These are phyloP conservation scores for Orthonychiurus folsomi DNA, from an alignment of 2,888 invertebrate genomes.

Conservation along the genomic window DNA sequence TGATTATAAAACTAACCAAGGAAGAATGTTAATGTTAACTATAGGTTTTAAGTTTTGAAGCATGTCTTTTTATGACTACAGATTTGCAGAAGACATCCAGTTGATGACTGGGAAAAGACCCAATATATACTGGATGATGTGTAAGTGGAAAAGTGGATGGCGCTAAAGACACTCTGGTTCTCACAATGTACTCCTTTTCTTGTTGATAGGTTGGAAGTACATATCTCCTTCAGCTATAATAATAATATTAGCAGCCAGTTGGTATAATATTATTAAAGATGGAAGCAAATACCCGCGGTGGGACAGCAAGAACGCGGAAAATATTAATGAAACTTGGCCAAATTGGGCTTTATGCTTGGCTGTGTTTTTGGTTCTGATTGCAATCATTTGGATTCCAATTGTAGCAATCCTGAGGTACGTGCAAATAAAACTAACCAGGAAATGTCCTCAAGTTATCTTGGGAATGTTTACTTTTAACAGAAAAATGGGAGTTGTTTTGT, in stretches of 20 bases:
- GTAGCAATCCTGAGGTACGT: constrained; percentile 68
- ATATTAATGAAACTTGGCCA: constrained; percentile 75
- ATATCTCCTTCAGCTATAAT: constrained; percentile 82
- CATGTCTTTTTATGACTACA: constrained; percentile 44
- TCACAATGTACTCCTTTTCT: too few species aligned
- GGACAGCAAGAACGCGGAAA: constrained; percentile 62
- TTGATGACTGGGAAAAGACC: constrained; percentile 87
- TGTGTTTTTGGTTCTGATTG: constrained; percentile 62
- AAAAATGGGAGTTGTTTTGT: constrained; percentile 65
- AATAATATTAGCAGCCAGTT: constrained; percentile 71
- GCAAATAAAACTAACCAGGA: background rate
- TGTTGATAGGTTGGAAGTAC: constrained; percentile 96
- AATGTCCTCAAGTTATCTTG: background rate
- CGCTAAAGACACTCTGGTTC: too few species aligned
- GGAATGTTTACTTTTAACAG: constrained; percentile 48
- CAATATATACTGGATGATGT: constrained; percentile 76
- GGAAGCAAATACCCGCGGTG: constrained; percentile 81
- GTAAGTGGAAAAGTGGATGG: too few species aligned
- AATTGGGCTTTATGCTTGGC: constrained; percentile 71
- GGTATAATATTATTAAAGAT: constrained; percentile 66
- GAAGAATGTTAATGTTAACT: background rate
- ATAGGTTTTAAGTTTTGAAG: background rate
- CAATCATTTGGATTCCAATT: constrained; percentile 78
- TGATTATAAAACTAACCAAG: constrained; percentile 46
- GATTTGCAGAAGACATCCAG: constrained; percentile 88